Conservation (phyloP, 2,113 vertebrate species). For the Engystomops pustulosus region DNA sequence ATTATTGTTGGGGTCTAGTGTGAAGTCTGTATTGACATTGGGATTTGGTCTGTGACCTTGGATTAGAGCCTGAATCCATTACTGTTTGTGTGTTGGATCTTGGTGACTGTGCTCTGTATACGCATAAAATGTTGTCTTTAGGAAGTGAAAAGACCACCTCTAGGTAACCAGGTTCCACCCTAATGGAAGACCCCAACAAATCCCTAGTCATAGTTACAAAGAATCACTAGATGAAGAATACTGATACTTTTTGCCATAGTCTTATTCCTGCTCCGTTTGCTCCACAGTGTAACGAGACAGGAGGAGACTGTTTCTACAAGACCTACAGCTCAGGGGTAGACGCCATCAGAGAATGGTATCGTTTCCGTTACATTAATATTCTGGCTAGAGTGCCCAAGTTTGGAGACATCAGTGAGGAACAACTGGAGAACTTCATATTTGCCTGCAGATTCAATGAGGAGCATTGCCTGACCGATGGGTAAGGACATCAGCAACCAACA, state of each 20-base stretch:
- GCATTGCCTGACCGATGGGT: constrained; percentile 73
- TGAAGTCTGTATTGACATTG: too few relatives aligned
- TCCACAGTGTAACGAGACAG: constrained; percentile 74
- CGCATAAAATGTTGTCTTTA: too few relatives aligned
- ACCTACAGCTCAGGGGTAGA: constrained; percentile 79
- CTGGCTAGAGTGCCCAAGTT: constrained; percentile 68
- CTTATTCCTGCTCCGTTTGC: constrained; percentile 25
- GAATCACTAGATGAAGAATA: too few relatives aligned
- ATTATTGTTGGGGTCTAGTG: too few relatives aligned
- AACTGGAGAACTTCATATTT: constrained; percentile 77
- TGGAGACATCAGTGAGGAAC: constrained; percentile 68
- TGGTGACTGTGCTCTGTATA: too few relatives aligned
- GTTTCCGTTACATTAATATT: constrained; percentile 82
- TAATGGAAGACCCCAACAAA: too few relatives aligned
- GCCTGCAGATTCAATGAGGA: constrained; percentile 80
- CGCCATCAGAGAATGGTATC: constrained; percentile 80
- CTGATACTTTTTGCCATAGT: neutral
- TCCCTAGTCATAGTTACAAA: too few relatives aligned
- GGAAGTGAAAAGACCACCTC: too few relatives aligned
- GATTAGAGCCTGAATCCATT: too few relatives aligned
- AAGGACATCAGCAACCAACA: constrained; percentile 61
- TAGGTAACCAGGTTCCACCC: too few relatives aligned
- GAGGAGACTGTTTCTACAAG: constrained; percentile 78
- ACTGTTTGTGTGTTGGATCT: too few relatives aligned
- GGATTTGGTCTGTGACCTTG: too few relatives aligned